Evolutionary conservation across 2,113 vertebrate species (phyloP).

Genomic region (Indicator indicator): DNA sequence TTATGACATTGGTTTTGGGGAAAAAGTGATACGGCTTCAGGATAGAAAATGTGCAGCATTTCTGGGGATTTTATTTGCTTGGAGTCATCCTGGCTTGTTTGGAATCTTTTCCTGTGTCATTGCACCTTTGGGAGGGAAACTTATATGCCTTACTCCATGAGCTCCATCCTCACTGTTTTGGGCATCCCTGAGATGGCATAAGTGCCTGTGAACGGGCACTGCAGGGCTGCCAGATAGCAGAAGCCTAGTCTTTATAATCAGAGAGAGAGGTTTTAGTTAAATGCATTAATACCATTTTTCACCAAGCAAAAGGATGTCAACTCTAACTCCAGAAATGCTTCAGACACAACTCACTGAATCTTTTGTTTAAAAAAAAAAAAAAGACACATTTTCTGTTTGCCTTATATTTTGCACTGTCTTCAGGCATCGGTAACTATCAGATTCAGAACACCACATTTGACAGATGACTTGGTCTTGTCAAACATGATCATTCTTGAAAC

Average conservation of each 20-base stretch:
- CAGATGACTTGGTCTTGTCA: background rate
- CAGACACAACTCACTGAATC: background rate
- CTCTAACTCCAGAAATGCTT: background rate
- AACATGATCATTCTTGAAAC: background rate
- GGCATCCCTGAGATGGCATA: background rate
- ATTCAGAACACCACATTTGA: background rate
- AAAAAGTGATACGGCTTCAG: background rate
- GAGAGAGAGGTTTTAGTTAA: background rate
- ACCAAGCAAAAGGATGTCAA: background rate
- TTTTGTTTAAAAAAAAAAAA: background rate
- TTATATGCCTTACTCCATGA: background rate
- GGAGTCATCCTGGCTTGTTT: background rate
- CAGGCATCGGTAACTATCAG: background rate
- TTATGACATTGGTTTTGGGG: background rate
- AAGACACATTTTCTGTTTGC: background rate
- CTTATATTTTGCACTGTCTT: background rate
- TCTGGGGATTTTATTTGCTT: background rate
- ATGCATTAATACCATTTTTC: background rate
- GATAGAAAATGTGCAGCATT: background rate
- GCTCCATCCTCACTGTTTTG: background rate
- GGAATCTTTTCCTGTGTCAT: background rate
- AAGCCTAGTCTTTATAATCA: background rate
- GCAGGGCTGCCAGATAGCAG: background rate
- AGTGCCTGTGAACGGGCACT: background rate
- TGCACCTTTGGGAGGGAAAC: background rate